A percentile compares a stretch with the other conserved stretches of the same genome.
Evolutionary conservation across 2,113 vertebrate species (phyloP).

Genomic region (Stercorarius parasiticus): DNA sequence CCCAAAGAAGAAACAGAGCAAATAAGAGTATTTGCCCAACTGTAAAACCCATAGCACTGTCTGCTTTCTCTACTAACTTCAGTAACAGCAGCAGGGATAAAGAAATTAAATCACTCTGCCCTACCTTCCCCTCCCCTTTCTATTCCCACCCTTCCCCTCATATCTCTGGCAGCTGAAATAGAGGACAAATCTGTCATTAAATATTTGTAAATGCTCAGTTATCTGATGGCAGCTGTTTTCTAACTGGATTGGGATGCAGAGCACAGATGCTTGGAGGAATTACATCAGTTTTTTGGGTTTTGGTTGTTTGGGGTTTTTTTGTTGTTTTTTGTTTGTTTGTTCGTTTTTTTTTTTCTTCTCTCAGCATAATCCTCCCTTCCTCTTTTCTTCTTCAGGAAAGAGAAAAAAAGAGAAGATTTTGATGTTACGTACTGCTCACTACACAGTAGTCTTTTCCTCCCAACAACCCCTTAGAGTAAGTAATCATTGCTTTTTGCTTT

Average conservation of each 20-base stretch:
- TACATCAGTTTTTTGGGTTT: background rate
- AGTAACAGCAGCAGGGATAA: background rate
- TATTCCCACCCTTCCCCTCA: background rate
- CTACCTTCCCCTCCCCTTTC: background rate
- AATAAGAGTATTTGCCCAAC: background rate
- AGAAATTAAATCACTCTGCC: background rate
- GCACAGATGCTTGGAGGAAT: slow-evolving; percentile 35
- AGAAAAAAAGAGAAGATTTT: background rate
- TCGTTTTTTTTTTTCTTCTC: background rate
- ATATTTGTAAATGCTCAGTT: slow-evolving; percentile 68
- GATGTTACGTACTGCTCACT: background rate
- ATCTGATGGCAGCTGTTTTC: slow-evolving; percentile 51
- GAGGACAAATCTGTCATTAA: slow-evolving; percentile 67
- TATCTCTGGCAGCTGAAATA: slow-evolving; percentile 11
- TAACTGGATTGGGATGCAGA: slow-evolving; percentile 10
- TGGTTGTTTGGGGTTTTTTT: background rate
- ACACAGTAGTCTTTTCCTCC: background rate
- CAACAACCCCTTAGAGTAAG: background rate
- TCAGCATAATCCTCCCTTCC: background rate
- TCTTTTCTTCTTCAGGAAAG: background rate
- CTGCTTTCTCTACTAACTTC: background rate
- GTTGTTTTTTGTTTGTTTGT: background rate
- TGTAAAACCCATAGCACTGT: background rate
- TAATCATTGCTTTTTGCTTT: background rate
- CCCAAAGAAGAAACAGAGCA: background rate